These are phyloP conservation scores for Diachasma alloeum DNA, from an alignment of 1,140 invertebrate genomes.

Conservation along the genomic window DNA sequence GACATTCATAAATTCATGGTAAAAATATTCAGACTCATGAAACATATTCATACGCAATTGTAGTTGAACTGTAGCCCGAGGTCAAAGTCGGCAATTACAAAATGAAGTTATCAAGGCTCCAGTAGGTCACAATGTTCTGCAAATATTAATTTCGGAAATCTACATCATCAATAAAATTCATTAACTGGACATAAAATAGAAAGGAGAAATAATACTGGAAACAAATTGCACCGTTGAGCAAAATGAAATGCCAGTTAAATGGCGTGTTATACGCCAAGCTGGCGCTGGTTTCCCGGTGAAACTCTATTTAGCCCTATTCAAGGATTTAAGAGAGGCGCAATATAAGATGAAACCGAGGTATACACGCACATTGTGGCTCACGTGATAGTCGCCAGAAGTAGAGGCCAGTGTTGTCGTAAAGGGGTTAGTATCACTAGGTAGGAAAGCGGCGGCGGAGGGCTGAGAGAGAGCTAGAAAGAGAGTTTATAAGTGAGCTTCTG, in stretches of 20 bases:
- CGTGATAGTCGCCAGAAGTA: not conserved
- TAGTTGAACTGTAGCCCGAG: too few relatives aligned
- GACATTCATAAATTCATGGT: too few relatives aligned
- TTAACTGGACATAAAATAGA: not conserved
- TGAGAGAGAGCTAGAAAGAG: not conserved
- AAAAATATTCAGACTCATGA: too few relatives aligned
- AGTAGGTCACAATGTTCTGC: not conserved
- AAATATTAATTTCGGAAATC: not conserved
- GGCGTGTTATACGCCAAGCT: not conserved
- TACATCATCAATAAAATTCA: not conserved
- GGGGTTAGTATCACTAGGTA: not conserved
- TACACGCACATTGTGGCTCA: not conserved
- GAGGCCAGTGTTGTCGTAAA: not conserved
- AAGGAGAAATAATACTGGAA: not conserved
- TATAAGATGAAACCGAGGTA: not conserved
- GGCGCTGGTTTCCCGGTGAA: not conserved
- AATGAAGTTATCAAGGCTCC: too few relatives aligned
- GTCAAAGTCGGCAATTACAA: too few relatives aligned
- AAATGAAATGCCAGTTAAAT: not conserved
- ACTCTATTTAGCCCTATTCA: not conserved
- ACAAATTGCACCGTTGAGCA: not conserved
- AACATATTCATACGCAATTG: too few relatives aligned
- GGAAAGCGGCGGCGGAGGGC: not conserved
- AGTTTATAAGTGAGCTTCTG: not conserved
- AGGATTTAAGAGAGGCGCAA: not conserved